phyloP scores from a whole-genome alignment of 2,888 invertebrate species.

The Aproaerema taeniolella region DNA sequence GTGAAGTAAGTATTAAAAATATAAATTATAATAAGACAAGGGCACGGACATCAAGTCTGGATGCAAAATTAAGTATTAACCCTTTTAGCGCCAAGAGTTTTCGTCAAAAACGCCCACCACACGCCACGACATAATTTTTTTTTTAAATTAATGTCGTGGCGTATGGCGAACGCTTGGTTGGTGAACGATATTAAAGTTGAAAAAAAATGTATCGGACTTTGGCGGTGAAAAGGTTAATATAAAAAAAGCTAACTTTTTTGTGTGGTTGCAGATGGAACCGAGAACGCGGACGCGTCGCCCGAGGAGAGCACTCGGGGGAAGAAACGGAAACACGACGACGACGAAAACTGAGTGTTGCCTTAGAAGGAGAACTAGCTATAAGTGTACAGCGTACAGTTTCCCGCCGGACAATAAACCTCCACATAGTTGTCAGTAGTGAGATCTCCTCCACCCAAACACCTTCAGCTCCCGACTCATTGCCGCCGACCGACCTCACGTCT shows the following conservation, averaged over 20 bases:
- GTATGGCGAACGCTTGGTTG: no score
- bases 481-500: constrained; percentile 38
- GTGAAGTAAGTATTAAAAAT: no score
- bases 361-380: constrained; percentile 72
- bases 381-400: constrained; percentile 73
- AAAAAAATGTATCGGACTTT: no score
- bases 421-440: constrained; percentile 61
- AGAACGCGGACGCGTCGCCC: constrained; percentile 52
- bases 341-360: constrained; percentile 73
- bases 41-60: no score
- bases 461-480: constrained; percentile 23
- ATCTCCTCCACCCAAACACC: constrained; percentile 26
- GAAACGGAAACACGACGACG: constrained; percentile 78
- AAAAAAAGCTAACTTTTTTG: neutral
- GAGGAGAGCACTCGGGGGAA: constrained; percentile 78
- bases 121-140: no score
- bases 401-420: constrained; percentile 70
- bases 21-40: no score
- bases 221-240: no score
- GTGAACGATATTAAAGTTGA: no score
- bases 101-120: no score
- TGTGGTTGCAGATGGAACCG: constrained; percentile 52
- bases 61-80: no score
- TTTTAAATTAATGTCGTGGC: no score
- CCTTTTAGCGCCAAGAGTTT: no score